Percentiles rank a stretch among this genome's conserved stretches.
Evolutionary conservation across 2,888 invertebrate species (phyloP).

Genomic region (Sthenelais limicola): DNA sequence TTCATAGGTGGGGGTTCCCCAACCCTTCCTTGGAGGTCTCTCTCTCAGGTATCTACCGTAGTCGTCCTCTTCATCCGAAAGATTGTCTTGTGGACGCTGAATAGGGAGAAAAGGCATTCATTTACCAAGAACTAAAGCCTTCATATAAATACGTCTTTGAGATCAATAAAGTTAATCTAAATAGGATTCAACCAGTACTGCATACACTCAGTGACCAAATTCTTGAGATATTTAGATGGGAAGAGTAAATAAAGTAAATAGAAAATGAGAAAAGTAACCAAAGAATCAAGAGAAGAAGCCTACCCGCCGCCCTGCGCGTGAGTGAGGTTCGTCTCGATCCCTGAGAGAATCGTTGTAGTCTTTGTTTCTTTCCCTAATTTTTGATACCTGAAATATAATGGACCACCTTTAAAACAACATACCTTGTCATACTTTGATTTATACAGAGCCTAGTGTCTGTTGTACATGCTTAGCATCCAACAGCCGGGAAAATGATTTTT

Average conservation of each 20-base stretch:
- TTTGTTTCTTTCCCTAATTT: slow-evolving; percentile 61
- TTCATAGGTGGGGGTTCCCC: slow-evolving; percentile 69
- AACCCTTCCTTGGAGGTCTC: slow-evolving; percentile 59
- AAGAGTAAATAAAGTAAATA: no score
- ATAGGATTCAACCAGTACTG: no score
- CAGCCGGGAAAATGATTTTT: no score
- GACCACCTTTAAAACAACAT: neutral
- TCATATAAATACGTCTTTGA: no score
- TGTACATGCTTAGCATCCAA: no score
- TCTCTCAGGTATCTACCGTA: slow-evolving; percentile 51
- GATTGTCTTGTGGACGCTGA: slow-evolving; percentile 2
- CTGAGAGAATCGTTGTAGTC: slow-evolving; percentile 62
- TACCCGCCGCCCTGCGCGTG: neutral
- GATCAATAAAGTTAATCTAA: no score
- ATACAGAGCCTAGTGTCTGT: no score
- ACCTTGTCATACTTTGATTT: neutral
- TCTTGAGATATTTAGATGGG: no score
- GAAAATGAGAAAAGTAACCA: no score
- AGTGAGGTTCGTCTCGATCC: neutral
- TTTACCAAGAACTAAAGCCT: no score
- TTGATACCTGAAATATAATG: neutral
- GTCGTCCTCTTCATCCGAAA: slow-evolving; percentile 41
- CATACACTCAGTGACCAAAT: no score
- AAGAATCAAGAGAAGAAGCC: no score
- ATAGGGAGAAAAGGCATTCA: neutral